Evolutionary conservation across 2,888 invertebrate genomes (phyloP).

Genomic region (Noctua janthe): DNA sequence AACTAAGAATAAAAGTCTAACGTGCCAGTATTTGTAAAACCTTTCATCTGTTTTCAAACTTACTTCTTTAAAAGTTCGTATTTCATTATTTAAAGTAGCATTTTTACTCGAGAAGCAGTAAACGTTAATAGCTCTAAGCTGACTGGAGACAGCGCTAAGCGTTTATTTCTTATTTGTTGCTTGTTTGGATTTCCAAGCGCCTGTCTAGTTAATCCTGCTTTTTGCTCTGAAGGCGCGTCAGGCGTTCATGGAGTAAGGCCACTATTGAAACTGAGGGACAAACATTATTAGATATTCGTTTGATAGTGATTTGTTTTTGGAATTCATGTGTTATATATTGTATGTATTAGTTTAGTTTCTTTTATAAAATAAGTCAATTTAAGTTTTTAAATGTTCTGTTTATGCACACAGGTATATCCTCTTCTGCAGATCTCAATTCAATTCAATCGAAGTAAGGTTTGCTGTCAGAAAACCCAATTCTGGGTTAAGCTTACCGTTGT

Average conservation of each 20-base stretch:
- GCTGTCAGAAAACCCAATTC: no score
- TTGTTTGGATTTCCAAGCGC: constrained; percentile 56
- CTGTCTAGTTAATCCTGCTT: constrained; percentile 61
- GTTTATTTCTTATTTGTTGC: constrained; percentile 55
- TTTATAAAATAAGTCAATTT: no score
- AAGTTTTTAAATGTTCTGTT: no score
- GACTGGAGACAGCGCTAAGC: constrained; percentile 49
- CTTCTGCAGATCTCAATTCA: no score
- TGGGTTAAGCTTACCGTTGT: no score
- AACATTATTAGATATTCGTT: constrained; percentile 9
- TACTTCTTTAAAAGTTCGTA: neutral
- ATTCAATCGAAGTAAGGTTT: no score
- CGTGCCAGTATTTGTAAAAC: constrained; percentile 5
- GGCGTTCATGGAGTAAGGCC: constrained; percentile 42
- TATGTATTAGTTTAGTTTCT: no score
- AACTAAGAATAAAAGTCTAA: neutral
- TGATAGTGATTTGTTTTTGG: neutral
- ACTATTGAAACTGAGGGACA: constrained; percentile 28
- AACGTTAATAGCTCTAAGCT: constrained; percentile 51
- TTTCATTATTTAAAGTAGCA: constrained; percentile 33
- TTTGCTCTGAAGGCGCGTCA: constrained; percentile 52
- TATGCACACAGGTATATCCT: no score
- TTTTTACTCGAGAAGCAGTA: constrained; percentile 30
- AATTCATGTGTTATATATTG: no score
- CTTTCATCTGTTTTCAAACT: constrained; percentile 29